A percentile compares a stretch with the other conserved stretches of the same genome.
These are phyloP conservation scores for Molorchus minor DNA, from an alignment of 2,888 invertebrate species.

Conservation along the genomic window DNA sequence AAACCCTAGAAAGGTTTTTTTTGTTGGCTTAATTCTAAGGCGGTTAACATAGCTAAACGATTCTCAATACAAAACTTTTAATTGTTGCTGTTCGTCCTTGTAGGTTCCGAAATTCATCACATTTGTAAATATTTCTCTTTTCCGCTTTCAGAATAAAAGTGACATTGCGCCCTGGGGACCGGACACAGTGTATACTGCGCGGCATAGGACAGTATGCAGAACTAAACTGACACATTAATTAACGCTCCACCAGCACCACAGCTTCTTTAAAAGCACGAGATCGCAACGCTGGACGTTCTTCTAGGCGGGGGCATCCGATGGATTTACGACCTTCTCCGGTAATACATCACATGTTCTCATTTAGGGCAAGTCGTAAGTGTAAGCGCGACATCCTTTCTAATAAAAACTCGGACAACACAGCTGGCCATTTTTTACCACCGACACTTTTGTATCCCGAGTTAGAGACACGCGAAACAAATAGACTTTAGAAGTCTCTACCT, in stretches of 20 bases:
- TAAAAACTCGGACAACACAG: constrained; percentile 48
- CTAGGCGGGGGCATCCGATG: constrained; percentile 32
- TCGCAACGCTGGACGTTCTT: constrained; percentile 9
- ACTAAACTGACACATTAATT: too few species aligned
- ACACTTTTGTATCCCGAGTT: constrained; percentile 25
- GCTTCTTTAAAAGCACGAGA: not conserved
- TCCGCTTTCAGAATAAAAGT: not conserved
- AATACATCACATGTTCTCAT: constrained; percentile 56
- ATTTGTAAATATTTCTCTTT: too few species aligned
- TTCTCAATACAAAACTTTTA: too few species aligned
- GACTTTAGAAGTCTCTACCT: constrained; percentile 3
- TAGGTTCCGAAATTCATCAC: too few species aligned
- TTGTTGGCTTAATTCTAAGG: too few species aligned
- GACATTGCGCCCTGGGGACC: not conserved
- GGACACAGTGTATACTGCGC: not conserved
- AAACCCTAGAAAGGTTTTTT: too few species aligned
- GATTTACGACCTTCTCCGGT: constrained; percentile 51
- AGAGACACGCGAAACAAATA: constrained; percentile 3
- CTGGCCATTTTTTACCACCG: constrained; percentile 37
- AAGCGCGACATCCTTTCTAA: constrained; percentile 54
- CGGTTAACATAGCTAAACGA: too few species aligned
- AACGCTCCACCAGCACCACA: too few species aligned
- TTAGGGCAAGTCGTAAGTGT: constrained; percentile 51
- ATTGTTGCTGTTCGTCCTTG: too few species aligned
- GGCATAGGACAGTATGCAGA: not conserved